Conservation (phyloP, 2,113 vertebrate species). For the Cichladusa arquata region DNA sequence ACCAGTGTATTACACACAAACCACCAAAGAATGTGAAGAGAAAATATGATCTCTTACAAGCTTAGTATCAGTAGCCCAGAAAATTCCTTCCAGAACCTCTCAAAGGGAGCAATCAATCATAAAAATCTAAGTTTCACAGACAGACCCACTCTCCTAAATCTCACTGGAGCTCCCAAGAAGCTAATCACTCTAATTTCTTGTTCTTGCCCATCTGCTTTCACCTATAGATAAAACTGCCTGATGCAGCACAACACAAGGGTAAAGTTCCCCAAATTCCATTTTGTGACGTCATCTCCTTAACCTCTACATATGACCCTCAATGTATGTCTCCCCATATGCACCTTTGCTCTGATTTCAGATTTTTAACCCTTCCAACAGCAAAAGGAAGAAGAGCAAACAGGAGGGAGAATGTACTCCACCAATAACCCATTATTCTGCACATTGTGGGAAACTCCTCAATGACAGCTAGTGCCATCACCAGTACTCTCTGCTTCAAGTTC, state of each 20-base stretch:
- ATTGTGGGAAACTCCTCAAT: background rate
- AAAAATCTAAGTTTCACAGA: background rate
- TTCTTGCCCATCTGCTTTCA: background rate
- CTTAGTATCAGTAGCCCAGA: background rate
- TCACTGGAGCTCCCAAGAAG: background rate
- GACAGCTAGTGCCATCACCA: background rate
- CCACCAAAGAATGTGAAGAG: background rate
- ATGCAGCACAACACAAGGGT: background rate
- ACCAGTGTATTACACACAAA: background rate
- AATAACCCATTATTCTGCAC: background rate
- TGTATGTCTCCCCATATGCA: accelerated
- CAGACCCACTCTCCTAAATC: background rate
- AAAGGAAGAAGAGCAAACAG: background rate
- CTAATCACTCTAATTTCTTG: background rate
- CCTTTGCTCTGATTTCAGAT: background rate
- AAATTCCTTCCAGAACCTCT: background rate
- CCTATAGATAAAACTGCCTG: background rate
- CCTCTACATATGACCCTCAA: background rate
- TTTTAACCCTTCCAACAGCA: background rate
- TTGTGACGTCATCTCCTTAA: background rate
- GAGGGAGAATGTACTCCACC: background rate
- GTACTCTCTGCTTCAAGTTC: background rate
- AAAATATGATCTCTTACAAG: background rate
- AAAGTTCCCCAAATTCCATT: background rate
- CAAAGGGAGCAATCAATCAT: background rate